These are phyloP conservation scores for Popillia japonica DNA, from an alignment of 1,140 invertebrate genomes.

Conservation along the genomic window DNA sequence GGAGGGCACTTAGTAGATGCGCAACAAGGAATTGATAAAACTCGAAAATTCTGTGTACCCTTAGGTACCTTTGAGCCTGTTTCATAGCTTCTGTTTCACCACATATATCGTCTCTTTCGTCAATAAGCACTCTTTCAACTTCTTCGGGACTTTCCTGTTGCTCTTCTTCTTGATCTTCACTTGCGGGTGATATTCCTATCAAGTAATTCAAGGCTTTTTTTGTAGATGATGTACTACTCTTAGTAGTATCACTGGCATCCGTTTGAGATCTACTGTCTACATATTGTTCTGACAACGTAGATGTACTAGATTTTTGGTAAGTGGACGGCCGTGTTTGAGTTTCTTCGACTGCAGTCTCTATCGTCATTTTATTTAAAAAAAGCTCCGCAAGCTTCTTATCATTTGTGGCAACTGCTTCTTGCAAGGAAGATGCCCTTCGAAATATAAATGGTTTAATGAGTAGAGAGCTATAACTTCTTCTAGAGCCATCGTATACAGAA, in stretches of 20 bases:
- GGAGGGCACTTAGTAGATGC: conserved; percentile 60
- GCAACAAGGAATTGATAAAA: conserved; percentile 62
- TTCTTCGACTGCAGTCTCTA: neutral
- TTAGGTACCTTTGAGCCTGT: conserved; percentile 58
- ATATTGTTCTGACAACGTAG: neutral
- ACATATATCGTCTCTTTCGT: neutral
- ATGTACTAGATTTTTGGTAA: neutral
- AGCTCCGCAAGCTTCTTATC: neutral
- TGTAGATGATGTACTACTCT: neutral
- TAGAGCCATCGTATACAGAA: neutral
- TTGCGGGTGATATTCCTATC: conserved; percentile 2
- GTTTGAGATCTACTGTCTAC: neutral
- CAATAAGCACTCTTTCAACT: conserved; percentile 36
- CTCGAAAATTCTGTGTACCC: conserved; percentile 60
- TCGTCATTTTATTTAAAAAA: neutral
- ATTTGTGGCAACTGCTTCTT: conserved; percentile 1
- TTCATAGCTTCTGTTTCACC: conserved; percentile 49
- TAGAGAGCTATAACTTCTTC: conserved; percentile 6
- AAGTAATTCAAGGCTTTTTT: neutral
- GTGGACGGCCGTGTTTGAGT: neutral
- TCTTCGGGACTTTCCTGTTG: conserved; percentile 24
- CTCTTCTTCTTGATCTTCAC: neutral
- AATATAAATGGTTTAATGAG: conserved; percentile 20
- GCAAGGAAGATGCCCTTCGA: neutral
- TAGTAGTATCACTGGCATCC: neutral